Evolutionary conservation across 2,113 vertebrate genomes (phyloP).

Genomic region (Mesocricetus auratus): DNA sequence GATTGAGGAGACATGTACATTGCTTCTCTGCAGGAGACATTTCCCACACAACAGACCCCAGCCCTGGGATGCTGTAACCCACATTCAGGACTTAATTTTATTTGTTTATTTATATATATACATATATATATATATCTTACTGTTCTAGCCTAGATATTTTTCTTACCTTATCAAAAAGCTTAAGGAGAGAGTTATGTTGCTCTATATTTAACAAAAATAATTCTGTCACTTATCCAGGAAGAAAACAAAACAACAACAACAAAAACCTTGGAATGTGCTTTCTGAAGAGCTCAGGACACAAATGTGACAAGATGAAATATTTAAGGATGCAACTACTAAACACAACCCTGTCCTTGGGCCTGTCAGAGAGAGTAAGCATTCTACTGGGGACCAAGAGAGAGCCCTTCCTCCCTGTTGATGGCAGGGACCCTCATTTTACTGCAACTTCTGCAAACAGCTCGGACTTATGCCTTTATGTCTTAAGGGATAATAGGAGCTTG

Average conservation of each 20-base stretch:
- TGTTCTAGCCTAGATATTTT: neutral
- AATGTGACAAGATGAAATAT: constrained; percentile 8
- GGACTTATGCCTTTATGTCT: constrained; percentile 4
- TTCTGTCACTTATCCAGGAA: neutral
- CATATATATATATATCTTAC: neutral
- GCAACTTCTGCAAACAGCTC: constrained; percentile 4
- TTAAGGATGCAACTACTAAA: constrained; percentile 49
- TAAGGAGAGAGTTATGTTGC: neutral
- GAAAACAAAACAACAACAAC: constrained; percentile 24
- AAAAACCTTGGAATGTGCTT: constrained; percentile 10
- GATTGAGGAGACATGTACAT: neutral
- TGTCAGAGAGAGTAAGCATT: neutral
- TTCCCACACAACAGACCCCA: neutral
- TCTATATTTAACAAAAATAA: constrained; percentile 15
- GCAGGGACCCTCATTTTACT: neutral
- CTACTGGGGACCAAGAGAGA: neutral
- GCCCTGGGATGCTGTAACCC: neutral
- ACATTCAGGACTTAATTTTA: neutral
- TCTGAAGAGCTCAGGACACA: neutral
- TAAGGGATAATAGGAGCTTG: neutral
- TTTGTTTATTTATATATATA: too few species aligned
- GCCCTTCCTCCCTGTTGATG: neutral
- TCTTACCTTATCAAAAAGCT: neutral
- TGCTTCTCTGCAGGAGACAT: neutral
- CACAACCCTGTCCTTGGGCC: neutral